Conservation (phyloP, 2,888 invertebrate genomes). For the Diaphora mendica region DNA sequence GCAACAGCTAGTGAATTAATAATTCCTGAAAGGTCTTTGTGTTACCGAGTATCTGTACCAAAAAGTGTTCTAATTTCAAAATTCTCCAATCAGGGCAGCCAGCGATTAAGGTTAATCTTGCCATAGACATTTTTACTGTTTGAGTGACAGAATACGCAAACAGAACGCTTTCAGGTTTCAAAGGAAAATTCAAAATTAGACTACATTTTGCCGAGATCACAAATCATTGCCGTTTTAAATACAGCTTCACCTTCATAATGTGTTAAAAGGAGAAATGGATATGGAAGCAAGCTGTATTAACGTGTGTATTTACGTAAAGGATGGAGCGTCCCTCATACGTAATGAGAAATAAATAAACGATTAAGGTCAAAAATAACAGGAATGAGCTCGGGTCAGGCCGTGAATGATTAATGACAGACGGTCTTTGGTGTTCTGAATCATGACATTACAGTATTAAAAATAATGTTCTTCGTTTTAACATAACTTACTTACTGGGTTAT, state of each 20-base stretch:
- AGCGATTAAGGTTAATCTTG: conserved; percentile 25
- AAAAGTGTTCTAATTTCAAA: neutral
- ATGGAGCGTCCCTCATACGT: conserved; percentile 2
- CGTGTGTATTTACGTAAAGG: conserved; percentile 20
- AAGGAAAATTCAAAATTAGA: neutral
- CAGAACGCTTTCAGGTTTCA: neutral
- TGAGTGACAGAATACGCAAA: conserved; percentile 24
- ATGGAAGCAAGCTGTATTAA: conserved; percentile 24
- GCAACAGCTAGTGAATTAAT: too few species aligned
- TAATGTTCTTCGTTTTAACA: neutral
- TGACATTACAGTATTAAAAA: neutral
- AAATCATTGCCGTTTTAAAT: conserved; percentile 8
- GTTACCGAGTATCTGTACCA: neutral
- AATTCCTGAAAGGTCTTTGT: neutral
- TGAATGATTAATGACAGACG: conserved; percentile 42
- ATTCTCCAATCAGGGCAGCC: conserved; percentile 10
- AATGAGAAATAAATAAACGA: conserved; percentile 29
- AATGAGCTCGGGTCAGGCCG: conserved; percentile 12
- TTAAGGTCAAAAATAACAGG: conserved; percentile 22
- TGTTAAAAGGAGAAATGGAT: conserved; percentile 27
- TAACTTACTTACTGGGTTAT: neutral
- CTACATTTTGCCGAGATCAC: neutral
- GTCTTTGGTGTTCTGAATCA: neutral
- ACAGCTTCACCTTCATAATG: neutral
- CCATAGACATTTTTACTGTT: conserved; percentile 23